Evolutionary conservation across 2,888 invertebrate species (phyloP).

Genomic region (Seira sanloemensis): DNA sequence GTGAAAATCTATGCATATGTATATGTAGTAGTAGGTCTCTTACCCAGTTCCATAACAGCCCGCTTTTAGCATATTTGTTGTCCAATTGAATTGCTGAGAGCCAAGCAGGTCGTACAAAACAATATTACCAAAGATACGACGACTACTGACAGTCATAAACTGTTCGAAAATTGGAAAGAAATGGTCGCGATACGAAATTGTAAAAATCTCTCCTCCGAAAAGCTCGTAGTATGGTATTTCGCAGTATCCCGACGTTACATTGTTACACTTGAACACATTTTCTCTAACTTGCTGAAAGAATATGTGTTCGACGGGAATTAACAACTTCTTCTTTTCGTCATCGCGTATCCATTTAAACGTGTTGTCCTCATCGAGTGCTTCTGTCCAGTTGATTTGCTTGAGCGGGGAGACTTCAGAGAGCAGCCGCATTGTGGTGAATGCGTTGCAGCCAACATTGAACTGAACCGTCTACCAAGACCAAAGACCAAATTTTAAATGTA

Average conservation of each 20-base stretch:
- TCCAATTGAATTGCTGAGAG: conserved; percentile 29
- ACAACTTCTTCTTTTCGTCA: not conserved
- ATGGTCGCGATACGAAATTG: conserved; percentile 62
- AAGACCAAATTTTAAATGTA: conserved; percentile 5
- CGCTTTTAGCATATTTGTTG: conserved; percentile 56
- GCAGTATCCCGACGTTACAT: not conserved
- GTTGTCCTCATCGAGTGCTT: not conserved
- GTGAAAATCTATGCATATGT: too few species aligned
- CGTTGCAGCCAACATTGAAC: conserved; percentile 69
- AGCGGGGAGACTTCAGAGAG: conserved; percentile 59
- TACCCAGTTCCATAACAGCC: conserved; percentile 58
- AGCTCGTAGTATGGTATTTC: conserved; percentile 57
- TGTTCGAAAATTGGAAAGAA: conserved; percentile 71
- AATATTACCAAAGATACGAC: conserved; percentile 69
- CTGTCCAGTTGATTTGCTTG: conserved; percentile 33
- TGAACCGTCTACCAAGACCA: conserved; percentile 57
- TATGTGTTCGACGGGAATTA: not conserved
- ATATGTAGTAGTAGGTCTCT: too few species aligned
- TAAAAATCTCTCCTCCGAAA: conserved; percentile 64
- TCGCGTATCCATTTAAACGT: not conserved
- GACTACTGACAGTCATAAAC: conserved; percentile 62
- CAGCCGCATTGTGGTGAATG: conserved; percentile 64
- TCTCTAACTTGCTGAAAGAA: conserved; percentile 3
- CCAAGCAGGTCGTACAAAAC: conserved; percentile 69
- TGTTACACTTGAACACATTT: not conserved